Evolutionary conservation across 2,888 invertebrate genomes (phyloP).

Genomic region (Adela reaumurella): DNA sequence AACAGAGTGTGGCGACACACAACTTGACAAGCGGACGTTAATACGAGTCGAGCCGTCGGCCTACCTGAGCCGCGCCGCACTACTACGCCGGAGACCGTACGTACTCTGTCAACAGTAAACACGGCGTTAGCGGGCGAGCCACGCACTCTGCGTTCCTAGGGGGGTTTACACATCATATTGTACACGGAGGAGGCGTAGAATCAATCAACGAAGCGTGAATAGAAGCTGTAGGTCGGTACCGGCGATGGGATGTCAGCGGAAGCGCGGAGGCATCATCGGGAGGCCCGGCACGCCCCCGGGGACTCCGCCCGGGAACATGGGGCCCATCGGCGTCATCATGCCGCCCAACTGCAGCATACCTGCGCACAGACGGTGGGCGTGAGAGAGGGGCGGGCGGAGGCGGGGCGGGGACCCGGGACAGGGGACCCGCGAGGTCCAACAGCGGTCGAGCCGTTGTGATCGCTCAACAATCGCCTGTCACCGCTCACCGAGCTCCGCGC

Average conservation of each 20-base stretch:
- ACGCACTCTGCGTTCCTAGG: too few relatives aligned
- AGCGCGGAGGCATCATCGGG: conserved; percentile 80
- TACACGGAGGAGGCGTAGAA: too few relatives aligned
- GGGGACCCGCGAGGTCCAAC: conserved; percentile 33
- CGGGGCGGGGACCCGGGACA: conserved; percentile 17
- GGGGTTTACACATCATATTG: too few relatives aligned
- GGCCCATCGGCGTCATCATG: conserved; percentile 50
- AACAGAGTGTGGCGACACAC: conserved; percentile 20
- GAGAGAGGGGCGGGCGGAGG: conserved; percentile 8
- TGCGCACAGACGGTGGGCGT: conserved; percentile 6
- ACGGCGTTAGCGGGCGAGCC: conserved; percentile 5
- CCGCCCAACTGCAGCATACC: conserved; percentile 28
- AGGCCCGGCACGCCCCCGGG: conserved; percentile 33
- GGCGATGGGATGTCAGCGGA: conserved; percentile 62
- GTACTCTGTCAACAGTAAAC: conserved; percentile 15
- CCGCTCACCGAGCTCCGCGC: conserved; percentile 14
- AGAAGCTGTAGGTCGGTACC: conserved; percentile 4
- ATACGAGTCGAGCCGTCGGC: conserved; percentile 14
- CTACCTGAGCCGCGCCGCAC: conserved; percentile 22
- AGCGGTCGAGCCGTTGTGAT: conserved; percentile 36
- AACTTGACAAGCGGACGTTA: conserved; percentile 25
- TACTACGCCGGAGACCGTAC: conserved; percentile 8
- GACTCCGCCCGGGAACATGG: conserved; percentile 35
- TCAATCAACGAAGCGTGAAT: background rate
- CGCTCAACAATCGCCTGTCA: conserved; percentile 39